These are phyloP conservation scores for Bactericera cockerelli DNA, from an alignment of 1,140 invertebrate genomes.

Conservation along the genomic window DNA sequence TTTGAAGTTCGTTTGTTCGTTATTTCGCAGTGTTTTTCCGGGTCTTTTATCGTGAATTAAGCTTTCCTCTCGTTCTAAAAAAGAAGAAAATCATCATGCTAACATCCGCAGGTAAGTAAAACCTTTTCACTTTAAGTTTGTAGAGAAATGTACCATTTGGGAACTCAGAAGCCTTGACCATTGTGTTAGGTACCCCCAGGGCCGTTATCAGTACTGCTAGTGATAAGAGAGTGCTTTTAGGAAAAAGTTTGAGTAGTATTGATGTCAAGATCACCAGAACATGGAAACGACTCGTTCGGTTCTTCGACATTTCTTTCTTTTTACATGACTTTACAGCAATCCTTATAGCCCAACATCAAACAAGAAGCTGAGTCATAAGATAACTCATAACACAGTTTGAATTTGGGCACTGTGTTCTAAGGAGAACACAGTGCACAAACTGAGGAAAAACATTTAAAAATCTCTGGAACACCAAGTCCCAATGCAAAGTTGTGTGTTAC, in stretches of 20 bases:
- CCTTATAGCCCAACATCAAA: too few species aligned
- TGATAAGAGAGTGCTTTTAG: not conserved
- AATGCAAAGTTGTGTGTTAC: too few species aligned
- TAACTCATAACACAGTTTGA: too few species aligned
- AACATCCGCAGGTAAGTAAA: slow-evolving; percentile 3
- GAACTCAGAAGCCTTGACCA: not conserved
- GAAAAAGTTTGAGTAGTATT: too few species aligned
- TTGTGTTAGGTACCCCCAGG: not conserved
- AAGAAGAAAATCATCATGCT: not conserved
- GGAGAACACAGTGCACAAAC: too few species aligned
- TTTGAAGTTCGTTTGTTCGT: not conserved
- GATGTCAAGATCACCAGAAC: not conserved
- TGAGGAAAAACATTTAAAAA: too few species aligned
- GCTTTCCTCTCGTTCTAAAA: not conserved
- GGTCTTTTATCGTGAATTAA: not conserved
- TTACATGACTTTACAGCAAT: too few species aligned
- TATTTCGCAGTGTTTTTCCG: not conserved
- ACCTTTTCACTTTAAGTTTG: not conserved
- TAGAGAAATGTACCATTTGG: not conserved
- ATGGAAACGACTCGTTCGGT: not conserved
- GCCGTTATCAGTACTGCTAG: not conserved
- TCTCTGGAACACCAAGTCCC: too few species aligned
- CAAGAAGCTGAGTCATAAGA: too few species aligned
- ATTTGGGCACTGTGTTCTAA: too few species aligned
- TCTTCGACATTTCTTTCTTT: too few species aligned